These are phyloP conservation scores for Cetonia aurata DNA, from an alignment of 2,888 invertebrate genomes.

Conservation along the genomic window DNA sequence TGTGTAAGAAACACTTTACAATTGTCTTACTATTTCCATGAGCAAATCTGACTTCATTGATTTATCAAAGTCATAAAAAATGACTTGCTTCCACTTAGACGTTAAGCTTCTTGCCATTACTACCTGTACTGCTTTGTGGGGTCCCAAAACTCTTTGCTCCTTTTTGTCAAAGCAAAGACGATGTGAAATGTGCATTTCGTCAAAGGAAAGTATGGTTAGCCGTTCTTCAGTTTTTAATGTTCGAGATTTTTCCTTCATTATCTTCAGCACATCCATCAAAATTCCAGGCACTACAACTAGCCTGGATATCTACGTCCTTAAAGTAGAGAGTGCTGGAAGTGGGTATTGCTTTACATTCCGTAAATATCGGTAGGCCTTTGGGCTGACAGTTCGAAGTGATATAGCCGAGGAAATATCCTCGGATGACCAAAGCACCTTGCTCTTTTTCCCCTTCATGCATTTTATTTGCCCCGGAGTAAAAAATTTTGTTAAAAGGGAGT, in stretches of 20 bases:
- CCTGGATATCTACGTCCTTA: conserved; percentile 7
- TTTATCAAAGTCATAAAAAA: conserved; percentile 38
- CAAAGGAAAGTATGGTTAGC: conserved; percentile 18
- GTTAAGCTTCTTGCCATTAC: conserved; percentile 38
- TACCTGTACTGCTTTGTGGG: conserved; percentile 4
- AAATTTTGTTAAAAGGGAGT: conserved; percentile 19
- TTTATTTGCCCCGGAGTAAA: conserved; percentile 40
- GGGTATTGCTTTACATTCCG: conserved; percentile 16
- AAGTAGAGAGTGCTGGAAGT: conserved; percentile 29
- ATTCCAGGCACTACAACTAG: conserved; percentile 28
- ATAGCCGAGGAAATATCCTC: conserved; percentile 47
- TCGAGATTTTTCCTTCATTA: conserved; percentile 31
- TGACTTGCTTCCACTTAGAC: conserved; percentile 40
- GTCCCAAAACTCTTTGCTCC: conserved; percentile 1
- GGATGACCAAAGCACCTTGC: conserved; percentile 34
- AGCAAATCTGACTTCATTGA: conserved; percentile 40
- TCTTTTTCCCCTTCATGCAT: conserved; percentile 11
- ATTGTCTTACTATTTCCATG: conserved; percentile 22
- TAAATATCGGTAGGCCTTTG: conserved; percentile 47
- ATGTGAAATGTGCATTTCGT: conserved; percentile 11
- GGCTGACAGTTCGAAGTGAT: conserved; percentile 45
- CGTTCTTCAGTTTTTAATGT: conserved; percentile 9
- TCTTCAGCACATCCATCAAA: conserved; percentile 34
- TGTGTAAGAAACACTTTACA: conserved; percentile 23
- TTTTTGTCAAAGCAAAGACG: neutral